Base-by-base conservation (phyloP, 2,797 vertebrate species). In the Siniperca scherzeri region DNA sequence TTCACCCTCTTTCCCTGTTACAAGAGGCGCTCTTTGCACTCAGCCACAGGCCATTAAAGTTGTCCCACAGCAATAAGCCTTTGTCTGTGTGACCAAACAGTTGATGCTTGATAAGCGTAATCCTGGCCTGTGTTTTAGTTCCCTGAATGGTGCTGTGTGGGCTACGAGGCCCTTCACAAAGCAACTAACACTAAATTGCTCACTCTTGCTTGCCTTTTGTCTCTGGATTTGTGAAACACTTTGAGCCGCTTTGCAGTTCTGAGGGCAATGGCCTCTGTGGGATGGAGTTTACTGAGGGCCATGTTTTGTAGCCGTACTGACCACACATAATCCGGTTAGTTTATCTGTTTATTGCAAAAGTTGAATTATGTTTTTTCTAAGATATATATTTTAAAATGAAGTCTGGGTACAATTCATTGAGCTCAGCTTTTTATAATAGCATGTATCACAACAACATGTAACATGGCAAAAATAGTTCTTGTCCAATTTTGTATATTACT, bases 31-130 rank as follows among this genome's bases (percentile, higher is more conserved):
- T 84, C 89, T 92, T 89, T 93, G 87, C 89, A 86, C 87, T 90
- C 81, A 85, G 86, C 89, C 88, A 89, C 70, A 85, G 80, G 82
- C 91, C 92, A 94, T 93, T 91, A 91, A 91, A 89, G 90, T 92
- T 88, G 83, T 92, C 90, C 93, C 93, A 83, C 74, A 89, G 91
- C 91, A 88, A 89, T 87, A 92, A 92, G 90, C 91, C 81, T 90
- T 94, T 91, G 90, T 94, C 92, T 87, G 81, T 83, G 89, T 70
- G 87, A 92, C 90, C 92, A 92, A 93, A 93, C 91, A 93, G 90
- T 93, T 91, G 91, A 95, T 94, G 93, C 83, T 91, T 85, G 92
- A 95, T 94, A 95, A 95, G 91, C 83, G 72, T 93, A 93, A 94
- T 94, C 92, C 90, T 57, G 74, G 88, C 65, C 86, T 88, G 83